Percentiles rank a stretch among this genome's conserved stretches.
phyloP scores from a whole-genome alignment of 1,140 invertebrate species.

The Bombus vancouverensis region DNA sequence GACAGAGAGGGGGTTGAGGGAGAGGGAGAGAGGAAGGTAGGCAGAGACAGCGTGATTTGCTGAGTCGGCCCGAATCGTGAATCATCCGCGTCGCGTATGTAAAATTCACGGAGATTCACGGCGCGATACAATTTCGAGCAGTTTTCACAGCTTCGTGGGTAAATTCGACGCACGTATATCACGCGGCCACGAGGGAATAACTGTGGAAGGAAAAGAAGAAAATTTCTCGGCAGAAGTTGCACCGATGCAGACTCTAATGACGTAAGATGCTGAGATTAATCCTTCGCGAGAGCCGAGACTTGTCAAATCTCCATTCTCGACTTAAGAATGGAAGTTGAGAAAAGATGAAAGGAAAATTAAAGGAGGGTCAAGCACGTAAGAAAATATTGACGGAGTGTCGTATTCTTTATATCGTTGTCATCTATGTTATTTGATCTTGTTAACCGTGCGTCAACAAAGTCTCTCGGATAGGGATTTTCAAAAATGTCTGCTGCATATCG shows the following conservation, averaged over 20 bases:
- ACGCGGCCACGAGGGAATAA: background rate
- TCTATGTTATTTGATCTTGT: too few species aligned
- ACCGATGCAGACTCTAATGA: background rate
- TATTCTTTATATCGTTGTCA: too few species aligned
- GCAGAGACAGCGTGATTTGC: conserved; percentile 53
- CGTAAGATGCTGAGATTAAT: too few species aligned
- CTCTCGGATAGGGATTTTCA: background rate
- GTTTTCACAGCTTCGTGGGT: conserved; percentile 39
- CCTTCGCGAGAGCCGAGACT: too few species aligned
- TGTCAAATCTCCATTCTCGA: too few species aligned
- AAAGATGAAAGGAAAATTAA: too few species aligned
- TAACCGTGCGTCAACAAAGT: background rate
- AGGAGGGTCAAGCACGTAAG: too few species aligned
- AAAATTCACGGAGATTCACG: conserved; percentile 58
- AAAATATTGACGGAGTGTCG: too few species aligned
- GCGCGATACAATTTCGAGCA: conserved; percentile 44
- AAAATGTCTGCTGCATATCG: background rate
- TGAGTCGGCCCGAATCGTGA: conserved; percentile 51
- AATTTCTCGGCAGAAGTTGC: too few species aligned
- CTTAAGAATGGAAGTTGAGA: too few species aligned
- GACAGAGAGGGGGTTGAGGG: background rate
- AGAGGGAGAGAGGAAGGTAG: background rate
- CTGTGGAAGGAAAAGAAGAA: background rate
- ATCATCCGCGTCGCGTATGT: conserved; percentile 51
- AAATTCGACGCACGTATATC: conserved; percentile 32